Conservation (phyloP, 64 coral and sea anemone species). For the Astreopora myriophthalma region DNA sequence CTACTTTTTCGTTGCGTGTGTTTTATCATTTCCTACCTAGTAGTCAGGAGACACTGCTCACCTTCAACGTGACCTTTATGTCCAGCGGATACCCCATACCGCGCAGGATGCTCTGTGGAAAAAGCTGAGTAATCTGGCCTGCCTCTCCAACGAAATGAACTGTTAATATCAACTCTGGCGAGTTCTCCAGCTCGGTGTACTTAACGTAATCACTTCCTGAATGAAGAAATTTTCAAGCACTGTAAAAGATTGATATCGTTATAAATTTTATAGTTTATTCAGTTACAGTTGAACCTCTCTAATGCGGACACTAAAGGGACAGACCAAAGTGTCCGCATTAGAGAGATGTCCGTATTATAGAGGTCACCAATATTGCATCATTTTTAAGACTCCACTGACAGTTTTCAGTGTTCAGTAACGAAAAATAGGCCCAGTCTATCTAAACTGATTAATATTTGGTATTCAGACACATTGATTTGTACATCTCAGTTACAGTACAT, state of each 20-base stretch:
- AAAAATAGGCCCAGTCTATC: too few relatives aligned
- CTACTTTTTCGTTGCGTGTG: neutral
- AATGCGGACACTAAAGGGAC: too few relatives aligned
- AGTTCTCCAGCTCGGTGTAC: constrained; percentile 75
- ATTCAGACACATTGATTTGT: too few relatives aligned
- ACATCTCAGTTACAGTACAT: too few relatives aligned
- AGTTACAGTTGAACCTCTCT: too few relatives aligned
- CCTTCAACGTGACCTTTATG: constrained; percentile 86
- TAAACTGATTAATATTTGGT: too few relatives aligned
- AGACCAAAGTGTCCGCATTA: too few relatives aligned
- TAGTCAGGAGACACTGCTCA: neutral
- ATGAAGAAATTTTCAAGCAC: neutral
- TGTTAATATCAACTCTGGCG: constrained; percentile 58
- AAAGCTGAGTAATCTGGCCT: constrained; percentile 80
- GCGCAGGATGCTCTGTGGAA: constrained; percentile 91
- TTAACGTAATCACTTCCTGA: constrained; percentile 84
- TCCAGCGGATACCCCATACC: constrained; percentile 91
- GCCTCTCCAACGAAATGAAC: constrained; percentile 93
- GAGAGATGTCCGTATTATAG: too few relatives aligned
- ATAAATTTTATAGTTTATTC: too few relatives aligned
- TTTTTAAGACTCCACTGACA: too few relatives aligned
- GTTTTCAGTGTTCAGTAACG: too few relatives aligned
- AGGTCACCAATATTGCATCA: too few relatives aligned
- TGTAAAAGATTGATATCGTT: neutral
- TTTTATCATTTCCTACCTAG: neutral